Evolutionary conservation across 2,888 invertebrate genomes (phyloP), one percentile per base, ranked within the genome.

Genomic region (Choreutis nemorana): DNA sequence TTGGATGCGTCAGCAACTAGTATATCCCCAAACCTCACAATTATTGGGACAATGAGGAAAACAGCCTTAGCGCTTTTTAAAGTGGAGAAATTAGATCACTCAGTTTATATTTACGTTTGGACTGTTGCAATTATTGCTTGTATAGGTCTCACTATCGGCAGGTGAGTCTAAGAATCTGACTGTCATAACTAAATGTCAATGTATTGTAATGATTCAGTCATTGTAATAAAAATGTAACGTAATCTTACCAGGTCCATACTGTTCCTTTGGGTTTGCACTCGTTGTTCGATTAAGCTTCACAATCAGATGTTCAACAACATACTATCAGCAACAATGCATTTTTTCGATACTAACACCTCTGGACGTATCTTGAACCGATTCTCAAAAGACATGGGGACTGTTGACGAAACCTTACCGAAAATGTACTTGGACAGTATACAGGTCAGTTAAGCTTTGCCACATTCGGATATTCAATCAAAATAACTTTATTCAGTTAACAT

Each of bases 301-400:
- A 86, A 88, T 48, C 72, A 65, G 13, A 92, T 94, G 90, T 91
- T 94, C 60, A 67, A 81, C 11, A 83, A 86, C 42, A 81, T 94
- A 18, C 59, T 93, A 6, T 77, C 86, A 36, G 87, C 90, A 0
- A 88, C 90, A 0, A 88, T 91, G 81, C 68, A 84, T 13, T 94
- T 94, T 68, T 94, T 94, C 59, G 90, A 92, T 55, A 86, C 84
- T 3, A 92, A 93, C 61, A 89, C 93, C 0, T 87, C 90, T 8
- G 91, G 92, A 16, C 83, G 90, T 10, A 87, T 93, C 42, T 78
- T 93, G 29, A 92, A 92, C 63, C 72, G 92, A 30, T 93, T 93
- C 63, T 90, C 92, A 0, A 92, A 92, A 55, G 93, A 93, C 51
- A 86, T 91, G 66, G 91, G 91, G 0, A 78, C 87, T 2, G 83